A percentile compares a stretch with the other conserved stretches of the same genome.
Evolutionary conservation across 2,797 vertebrate genomes (phyloP).

Genomic region (Alca torda): DNA sequence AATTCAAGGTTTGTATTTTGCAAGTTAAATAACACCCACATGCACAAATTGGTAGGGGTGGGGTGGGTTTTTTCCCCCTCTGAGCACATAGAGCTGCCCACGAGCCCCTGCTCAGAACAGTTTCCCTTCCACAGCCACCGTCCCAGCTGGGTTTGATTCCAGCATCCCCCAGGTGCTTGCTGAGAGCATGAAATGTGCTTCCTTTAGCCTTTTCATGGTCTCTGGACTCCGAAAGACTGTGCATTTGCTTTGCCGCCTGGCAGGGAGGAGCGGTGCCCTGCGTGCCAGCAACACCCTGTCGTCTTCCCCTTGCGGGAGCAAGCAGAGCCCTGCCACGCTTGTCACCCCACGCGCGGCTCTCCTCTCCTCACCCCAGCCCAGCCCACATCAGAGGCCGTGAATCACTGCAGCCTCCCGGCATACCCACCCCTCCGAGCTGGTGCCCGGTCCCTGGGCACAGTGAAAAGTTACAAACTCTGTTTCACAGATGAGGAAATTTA

Average conservation of each 20-base stretch:
- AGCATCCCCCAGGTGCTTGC: rapidly evolving
- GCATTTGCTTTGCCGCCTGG: background rate
- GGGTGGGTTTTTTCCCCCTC: too few species aligned
- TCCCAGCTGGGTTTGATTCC: background rate
- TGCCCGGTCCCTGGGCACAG: rapidly evolving
- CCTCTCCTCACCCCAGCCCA: background rate
- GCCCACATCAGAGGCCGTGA: background rate
- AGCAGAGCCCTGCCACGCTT: background rate
- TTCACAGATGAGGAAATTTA: background rate
- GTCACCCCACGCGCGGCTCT: background rate
- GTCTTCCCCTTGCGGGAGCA: rapidly evolving
- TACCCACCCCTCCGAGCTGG: background rate
- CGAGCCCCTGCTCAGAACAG: background rate
- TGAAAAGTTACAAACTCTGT: background rate
- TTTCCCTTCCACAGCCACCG: background rate
- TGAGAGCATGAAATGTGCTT: background rate
- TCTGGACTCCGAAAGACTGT: background rate
- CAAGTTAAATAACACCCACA: background rate
- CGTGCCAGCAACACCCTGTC: background rate
- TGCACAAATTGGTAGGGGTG: background rate
- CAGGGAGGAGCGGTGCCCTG: background rate
- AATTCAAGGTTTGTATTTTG: background rate
- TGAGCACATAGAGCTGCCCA: background rate
- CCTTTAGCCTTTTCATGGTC: background rate
- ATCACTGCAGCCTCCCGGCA: background rate